Base-by-base conservation (phyloP, 2,113 vertebrate species). In the Octodon degus region DNA sequence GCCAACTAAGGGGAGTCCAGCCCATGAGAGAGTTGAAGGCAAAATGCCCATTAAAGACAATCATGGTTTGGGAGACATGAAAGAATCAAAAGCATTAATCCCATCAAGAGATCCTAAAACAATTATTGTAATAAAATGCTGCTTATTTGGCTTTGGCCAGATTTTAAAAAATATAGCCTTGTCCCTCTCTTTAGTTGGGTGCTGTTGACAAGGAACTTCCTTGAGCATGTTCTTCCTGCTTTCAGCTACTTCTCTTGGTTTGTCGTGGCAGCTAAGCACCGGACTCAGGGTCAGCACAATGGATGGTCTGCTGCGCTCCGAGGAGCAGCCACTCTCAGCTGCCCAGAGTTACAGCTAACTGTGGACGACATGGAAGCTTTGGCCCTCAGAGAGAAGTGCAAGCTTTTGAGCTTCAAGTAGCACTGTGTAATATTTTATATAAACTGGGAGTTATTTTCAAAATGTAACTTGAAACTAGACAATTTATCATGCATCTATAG, bases 131-230 rank as follows among this genome's bases (percentile, higher is more conserved):
- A 91, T 82, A 86, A 91, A 79, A 72, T 55, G 25, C n/a, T 90
- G 20, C 4, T 79, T 92, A 43, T 86, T 87, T 91, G 34, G 70
- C 20, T 81, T 95, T 89, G 79, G 70, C 95, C n/a, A 86, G 19
- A 30, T 53, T 88, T 95, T 95, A 60, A 72, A 74, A 91, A 37
- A 12, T 70, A n/a, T 47, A 30, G 65, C 3, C 16, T 74, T 25
- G 86, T 65, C 16, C n/a, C 7, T 22, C 83, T 76, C 7, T 86
- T 94, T 81, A 79, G 40, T 86, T 87, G 53, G 9, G 76, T 62
- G 9, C 19, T 72, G 22, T 16, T 9, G 1, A n/a, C 22, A 81
- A 9, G 34, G 20, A 62, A 76, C 32, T 74, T 95, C 17, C 32
- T 94, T 37, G 40, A 47, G 2, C 70, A 12, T 79, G 43, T 9